Conservation (phyloP, 2,888 invertebrate species). For the Brenthis daphne region DNA sequence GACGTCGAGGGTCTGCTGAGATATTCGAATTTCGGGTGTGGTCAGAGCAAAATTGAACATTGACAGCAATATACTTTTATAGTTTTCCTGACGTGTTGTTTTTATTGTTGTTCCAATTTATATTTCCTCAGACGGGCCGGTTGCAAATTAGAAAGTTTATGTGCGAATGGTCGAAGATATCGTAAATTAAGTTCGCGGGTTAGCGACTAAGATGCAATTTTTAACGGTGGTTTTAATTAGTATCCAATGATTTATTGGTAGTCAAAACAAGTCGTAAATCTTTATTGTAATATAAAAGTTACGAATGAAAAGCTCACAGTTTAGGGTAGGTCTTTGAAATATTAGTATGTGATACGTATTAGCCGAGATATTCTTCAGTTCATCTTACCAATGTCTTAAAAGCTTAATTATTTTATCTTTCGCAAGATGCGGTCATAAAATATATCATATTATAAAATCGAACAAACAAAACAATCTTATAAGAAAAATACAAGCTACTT, state of each 20-base stretch:
- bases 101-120: slow-evolving; percentile 67
- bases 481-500: too few species aligned
- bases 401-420: too few species aligned
- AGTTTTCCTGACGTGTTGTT: slow-evolving; percentile 71
- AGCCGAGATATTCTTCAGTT: slow-evolving; percentile 2
- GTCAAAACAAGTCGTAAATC: slow-evolving; percentile 64
- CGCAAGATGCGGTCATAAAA: too few species aligned
- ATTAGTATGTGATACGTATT: slow-evolving; percentile 9
- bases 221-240: slow-evolving; percentile 75
- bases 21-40: slow-evolving; percentile 69
- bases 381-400: slow-evolving; percentile 29
- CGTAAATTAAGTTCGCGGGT: slow-evolving; percentile 76
- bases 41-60: slow-evolving; percentile 68
- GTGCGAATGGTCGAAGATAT: slow-evolving; percentile 68
- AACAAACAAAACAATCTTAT: too few species aligned
- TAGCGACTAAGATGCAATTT: slow-evolving; percentile 59
- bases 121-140: slow-evolving; percentile 59
- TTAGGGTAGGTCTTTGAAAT: slow-evolving; percentile 1
- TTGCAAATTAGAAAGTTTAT: slow-evolving; percentile 80
- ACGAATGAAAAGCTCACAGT: slow-evolving; percentile 11
- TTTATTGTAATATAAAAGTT: slow-evolving; percentile 47
- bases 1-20: slow-evolving; percentile 69
- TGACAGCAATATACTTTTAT: slow-evolving; percentile 75
- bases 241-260: slow-evolving; percentile 70
- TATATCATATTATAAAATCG: too few species aligned